Evolutionary conservation across 1,140 invertebrate species (phyloP), one percentile per base, ranked within the genome.

Genomic region (Ceratina japonica): DNA sequence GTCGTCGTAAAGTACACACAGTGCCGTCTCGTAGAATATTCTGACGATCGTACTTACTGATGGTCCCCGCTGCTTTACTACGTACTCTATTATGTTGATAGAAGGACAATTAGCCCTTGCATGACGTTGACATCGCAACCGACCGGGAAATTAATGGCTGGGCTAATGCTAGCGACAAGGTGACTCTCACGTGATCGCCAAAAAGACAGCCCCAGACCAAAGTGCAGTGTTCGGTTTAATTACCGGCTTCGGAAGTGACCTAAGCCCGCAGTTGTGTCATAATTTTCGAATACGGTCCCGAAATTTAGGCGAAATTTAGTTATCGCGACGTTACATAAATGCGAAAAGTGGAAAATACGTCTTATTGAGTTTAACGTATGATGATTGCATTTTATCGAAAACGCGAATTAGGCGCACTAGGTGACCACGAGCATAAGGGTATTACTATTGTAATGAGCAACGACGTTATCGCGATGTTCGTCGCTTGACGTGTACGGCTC

Each of bases 1-100:
- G 37, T 8, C 37, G 37, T 8, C 75, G 75, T 71, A 77, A 77
- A 77, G 68, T 77, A 77, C 75, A 77, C 75, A 77, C 59, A 77
- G 27, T 51, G 44, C 56, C n/a, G 75, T 7, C 56, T 71, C 58
- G 75, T 77, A 63, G 66, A 71, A 77, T 77, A 77, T 77, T 77
- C 75, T 37, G 68, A 71, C 59, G 75, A 71, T 77, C 66, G 75
- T 77, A 71, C 75, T 77, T 77, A 77, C 66, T 62, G 75, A 77
- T 77, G 75, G 75, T 44, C 37, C 58, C 44, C 62, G 37, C 37
- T 8, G 66, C 44, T 77, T 71, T 77, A 77, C 75, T 77, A 62
- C 58, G 58, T 71, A 77, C 68, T 77, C 75, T 71, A 77, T 77
- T 77, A 77, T 77, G 75, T 77, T 77, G 75, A 77, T 77, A 77